Conservation (phyloP, 1,140 invertebrate genomes). For the Samia ricini region DNA sequence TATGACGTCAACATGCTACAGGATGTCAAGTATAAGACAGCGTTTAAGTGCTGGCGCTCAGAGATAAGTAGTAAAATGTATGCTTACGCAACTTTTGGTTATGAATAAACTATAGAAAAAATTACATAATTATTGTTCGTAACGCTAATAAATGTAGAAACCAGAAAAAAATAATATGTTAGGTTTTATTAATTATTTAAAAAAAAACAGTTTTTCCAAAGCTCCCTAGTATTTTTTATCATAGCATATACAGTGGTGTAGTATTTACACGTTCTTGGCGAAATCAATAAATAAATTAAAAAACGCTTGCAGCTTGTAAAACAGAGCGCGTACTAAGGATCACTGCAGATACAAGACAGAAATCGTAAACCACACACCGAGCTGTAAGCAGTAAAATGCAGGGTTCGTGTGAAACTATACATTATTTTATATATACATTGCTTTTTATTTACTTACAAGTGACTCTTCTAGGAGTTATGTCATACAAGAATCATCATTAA, state of each 20-base stretch:
- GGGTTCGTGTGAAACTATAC: conserved; percentile 14
- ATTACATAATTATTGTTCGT: no score
- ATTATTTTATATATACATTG: conserved; percentile 8
- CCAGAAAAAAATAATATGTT: no score
- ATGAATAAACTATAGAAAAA: no score
- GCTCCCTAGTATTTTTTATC: neutral
- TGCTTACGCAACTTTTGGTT: no score
- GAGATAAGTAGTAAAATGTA: no score
- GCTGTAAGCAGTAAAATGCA: conserved; percentile 25
- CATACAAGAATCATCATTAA: neutral
- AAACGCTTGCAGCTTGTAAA: neutral
- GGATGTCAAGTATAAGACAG: no score
- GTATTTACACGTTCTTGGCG: neutral
- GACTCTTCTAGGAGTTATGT: conserved; percentile 3
- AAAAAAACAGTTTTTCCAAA: no score
- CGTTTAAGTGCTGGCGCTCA: no score
- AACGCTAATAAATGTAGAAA: no score
- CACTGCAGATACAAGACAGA: conserved; percentile 12
- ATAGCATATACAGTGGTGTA: neutral
- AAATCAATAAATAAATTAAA: neutral
- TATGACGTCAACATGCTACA: no score
- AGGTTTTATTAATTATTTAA: no score
- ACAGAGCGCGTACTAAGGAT: conserved; percentile 9
- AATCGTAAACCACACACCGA: conserved; percentile 28
- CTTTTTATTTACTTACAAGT: conserved; percentile 19